Conservation (phyloP, 2,888 invertebrate species). For the Xylota sylvarum region DNA sequence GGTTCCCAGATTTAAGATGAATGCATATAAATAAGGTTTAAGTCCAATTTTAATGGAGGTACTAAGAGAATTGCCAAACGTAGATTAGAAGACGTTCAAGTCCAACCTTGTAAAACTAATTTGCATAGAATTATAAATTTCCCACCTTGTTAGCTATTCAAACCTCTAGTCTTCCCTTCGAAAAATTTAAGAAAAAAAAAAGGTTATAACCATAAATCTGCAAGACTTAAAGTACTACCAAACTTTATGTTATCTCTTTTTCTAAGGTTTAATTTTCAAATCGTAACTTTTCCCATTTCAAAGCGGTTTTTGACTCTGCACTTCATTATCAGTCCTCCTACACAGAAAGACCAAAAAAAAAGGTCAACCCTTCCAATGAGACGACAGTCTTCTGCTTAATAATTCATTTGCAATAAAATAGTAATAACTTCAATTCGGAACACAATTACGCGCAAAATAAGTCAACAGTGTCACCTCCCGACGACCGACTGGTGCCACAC, state of each 20-base stretch:
- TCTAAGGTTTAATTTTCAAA: constrained; percentile 44
- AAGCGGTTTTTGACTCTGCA: constrained; percentile 27
- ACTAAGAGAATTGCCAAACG: no score
- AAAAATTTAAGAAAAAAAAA: constrained; percentile 16
- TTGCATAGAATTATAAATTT: constrained; percentile 37
- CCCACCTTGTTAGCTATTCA: neutral
- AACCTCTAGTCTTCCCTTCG: neutral
- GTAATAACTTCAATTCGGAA: constrained; percentile 60
- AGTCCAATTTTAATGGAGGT: no score
- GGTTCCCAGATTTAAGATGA: no score
- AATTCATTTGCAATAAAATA: constrained; percentile 69
- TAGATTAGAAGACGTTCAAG: no score
- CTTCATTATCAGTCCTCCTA: constrained; percentile 44
- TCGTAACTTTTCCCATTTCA: constrained; percentile 59
- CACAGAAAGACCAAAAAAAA: neutral
- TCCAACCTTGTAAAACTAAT: neutral
- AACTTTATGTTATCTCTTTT: constrained; percentile 41
- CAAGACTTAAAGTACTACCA: constrained; percentile 35
- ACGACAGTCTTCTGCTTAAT: constrained; percentile 34
- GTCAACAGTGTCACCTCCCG: constrained; percentile 37
- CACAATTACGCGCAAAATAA: constrained; percentile 56
- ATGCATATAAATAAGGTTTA: no score
- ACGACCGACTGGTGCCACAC: constrained; percentile 63
- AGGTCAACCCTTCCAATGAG: neutral
- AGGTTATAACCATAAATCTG: constrained; percentile 45